phyloP scores from a whole-genome alignment of 2,888 invertebrate genomes.

The Campaea margaritaria region DNA sequence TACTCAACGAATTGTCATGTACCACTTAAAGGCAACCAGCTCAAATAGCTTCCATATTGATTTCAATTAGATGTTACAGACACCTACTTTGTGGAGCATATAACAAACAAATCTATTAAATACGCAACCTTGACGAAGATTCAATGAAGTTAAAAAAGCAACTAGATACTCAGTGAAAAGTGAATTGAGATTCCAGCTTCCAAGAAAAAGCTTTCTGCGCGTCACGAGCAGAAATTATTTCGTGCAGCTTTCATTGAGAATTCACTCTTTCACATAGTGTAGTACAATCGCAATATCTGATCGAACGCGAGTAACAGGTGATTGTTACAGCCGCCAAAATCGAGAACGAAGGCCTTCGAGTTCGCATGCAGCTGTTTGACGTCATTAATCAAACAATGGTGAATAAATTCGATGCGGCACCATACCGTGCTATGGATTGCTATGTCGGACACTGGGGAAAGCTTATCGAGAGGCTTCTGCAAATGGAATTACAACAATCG shows the following conservation, averaged over 20 bases:
- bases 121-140: slow-evolving; percentile 24
- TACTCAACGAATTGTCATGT: slow-evolving; percentile 57
- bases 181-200: slow-evolving; percentile 23
- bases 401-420: slow-evolving; percentile 60
- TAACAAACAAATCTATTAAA: slow-evolving; percentile 39
- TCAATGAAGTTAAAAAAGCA: slow-evolving; percentile 18
- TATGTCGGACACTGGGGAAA: slow-evolving; percentile 58
- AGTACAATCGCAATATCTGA: slow-evolving; percentile 28
- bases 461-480: slow-evolving; percentile 50
- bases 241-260: slow-evolving; percentile 21
- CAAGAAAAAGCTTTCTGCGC: slow-evolving; percentile 30
- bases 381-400: slow-evolving; percentile 68
- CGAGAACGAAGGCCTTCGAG: slow-evolving; percentile 49
- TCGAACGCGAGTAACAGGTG: slow-evolving; percentile 50
- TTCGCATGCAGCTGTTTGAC: slow-evolving; percentile 54
- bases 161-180: slow-evolving; percentile 10
- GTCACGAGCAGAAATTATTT: slow-evolving; percentile 13
- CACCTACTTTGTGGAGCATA: slow-evolving; percentile 22
- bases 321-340: slow-evolving; percentile 48
- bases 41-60: slow-evolving; percentile 54
- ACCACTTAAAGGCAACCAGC: slow-evolving; percentile 52
- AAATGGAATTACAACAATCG: slow-evolving; percentile 44
- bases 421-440: slow-evolving; percentile 47
- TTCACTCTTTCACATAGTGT: slow-evolving; percentile 8
- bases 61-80: slow-evolving; percentile 54